Conservation (phyloP, 2,888 invertebrate genomes). For the Rotaria macrura region DNA sequence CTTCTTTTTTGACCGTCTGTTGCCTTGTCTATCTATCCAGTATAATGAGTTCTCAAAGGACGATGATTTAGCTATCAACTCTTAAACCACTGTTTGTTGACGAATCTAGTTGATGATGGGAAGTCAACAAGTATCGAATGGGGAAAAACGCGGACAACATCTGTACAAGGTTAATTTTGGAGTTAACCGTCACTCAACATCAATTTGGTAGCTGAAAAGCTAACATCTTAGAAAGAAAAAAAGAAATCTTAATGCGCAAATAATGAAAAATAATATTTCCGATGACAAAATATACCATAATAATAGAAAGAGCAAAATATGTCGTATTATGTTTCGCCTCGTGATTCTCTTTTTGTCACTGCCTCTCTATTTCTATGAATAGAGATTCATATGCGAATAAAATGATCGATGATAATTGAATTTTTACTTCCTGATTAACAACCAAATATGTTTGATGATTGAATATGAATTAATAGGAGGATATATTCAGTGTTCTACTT, state of each 20-base stretch:
- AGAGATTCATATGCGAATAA: background rate
- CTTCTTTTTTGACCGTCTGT: background rate
- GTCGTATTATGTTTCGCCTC: background rate
- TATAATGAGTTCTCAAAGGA: background rate
- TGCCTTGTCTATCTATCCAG: background rate
- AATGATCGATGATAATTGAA: background rate
- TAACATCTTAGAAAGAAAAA: background rate
- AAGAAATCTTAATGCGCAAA: background rate
- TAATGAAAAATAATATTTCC: background rate
- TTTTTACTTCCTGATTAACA: background rate
- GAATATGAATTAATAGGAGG: background rate
- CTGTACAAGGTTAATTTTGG: background rate
- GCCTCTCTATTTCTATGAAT: background rate
- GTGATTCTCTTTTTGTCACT: background rate
- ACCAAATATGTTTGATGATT: background rate
- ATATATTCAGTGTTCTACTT: background rate
- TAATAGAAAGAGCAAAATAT: background rate
- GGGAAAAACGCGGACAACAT: background rate
- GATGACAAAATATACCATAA: background rate
- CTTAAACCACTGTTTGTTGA: background rate
- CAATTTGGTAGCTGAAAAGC: background rate
- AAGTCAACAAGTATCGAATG: background rate
- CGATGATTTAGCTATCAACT: background rate
- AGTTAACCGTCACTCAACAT: background rate
- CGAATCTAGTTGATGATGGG: background rate